Base-by-base conservation (phyloP, 1,140 invertebrate species). In the Drosophila arizonae region DNA sequence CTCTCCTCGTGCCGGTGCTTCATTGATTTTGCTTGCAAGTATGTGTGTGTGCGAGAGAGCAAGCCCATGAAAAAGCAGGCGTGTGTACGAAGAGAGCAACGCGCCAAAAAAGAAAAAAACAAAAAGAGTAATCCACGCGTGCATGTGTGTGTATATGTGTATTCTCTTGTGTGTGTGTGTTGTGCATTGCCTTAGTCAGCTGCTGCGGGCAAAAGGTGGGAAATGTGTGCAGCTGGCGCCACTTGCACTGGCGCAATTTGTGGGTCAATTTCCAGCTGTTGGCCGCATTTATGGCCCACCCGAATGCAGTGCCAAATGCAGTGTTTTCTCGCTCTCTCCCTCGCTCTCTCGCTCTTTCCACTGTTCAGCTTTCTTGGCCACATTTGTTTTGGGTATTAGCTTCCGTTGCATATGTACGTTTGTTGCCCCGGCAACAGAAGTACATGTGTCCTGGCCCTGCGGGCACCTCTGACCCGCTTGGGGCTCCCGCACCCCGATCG, bases 261-360 rank as follows among this genome's bases (percentile, higher is more conserved):
- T 67, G 52, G 63, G 64, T 67, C 70, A 68, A 30, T 39, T 39
- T 28, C 24, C 69, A 72, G 69, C 69, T 72, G 69, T 72, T 72
- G 11, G 6, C 15, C 26, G 41, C 15, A n/a, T 45, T 60, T 21
- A 1, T 6, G 1, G 28, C 41, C 26, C 2, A 3, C 8, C 5
- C 57, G 46, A 33, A 46, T 9, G 43, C 43, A 28, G 9, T 28
- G 39, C 8, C n/a, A 58, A 46, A 46, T 30, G 26, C 41, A 45
- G 1, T 17, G 21, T 41, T 33, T 45, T 48, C 8, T n/a, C 45
- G 11, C n/a, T n/a, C 10, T 28, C 11, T 43, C n/a, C 4, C 8
- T 10, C 21, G 10, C 52, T 11, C 9, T 33, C 13, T 54, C n/a
- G 10, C n/a, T 17, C 17, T 3, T 6, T 5, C 11, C 6, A 1